A percentile compares a stretch with the other conserved stretches of the same genome.
Evolutionary conservation across 2,113 vertebrate species (phyloP).

Genomic region (Leuciscus idus): DNA sequence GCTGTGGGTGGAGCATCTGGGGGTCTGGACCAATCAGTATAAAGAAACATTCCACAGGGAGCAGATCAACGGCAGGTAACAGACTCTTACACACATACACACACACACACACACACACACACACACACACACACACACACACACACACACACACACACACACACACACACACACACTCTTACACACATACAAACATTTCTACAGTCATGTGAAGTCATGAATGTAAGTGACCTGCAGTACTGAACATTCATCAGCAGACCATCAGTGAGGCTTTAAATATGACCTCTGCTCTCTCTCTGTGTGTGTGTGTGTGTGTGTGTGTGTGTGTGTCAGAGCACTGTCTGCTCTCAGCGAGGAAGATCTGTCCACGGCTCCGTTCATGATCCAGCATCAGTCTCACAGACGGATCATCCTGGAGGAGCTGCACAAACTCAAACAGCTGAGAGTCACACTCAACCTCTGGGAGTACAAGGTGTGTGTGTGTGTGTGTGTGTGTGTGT

Average conservation of each 20-base stretch:
- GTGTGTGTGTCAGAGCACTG: conserved; percentile 79
- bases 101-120: background rate
- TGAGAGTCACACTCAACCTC: conserved; percentile 90
- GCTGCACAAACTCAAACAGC: conserved; percentile 84
- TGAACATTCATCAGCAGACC: background rate
- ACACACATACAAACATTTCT: no score
- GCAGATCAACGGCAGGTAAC: conserved; percentile 92
- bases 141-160: no score
- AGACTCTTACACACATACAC: conserved; percentile 44
- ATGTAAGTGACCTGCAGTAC: background rate
- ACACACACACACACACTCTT: no score
- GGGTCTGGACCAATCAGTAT: conserved; percentile 89
- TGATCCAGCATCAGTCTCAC: conserved; percentile 83
- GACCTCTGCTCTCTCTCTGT: no score
- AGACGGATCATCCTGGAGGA: conserved; percentile 83
- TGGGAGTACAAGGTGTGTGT: conserved; percentile 83
- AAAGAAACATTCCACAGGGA: conserved; percentile 84
- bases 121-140: no score
- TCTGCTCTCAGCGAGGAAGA: conserved; percentile 88
- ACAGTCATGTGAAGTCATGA: background rate
- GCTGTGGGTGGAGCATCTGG: conserved; percentile 89
- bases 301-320: conserved; percentile 45
- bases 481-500: conserved; percentile 8
- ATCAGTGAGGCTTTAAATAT: background rate
- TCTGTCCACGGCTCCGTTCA: conserved; percentile 80